Evolutionary conservation across 2,113 vertebrate species (phyloP).

Genomic region (Campylorhamphus procurvoides): DNA sequence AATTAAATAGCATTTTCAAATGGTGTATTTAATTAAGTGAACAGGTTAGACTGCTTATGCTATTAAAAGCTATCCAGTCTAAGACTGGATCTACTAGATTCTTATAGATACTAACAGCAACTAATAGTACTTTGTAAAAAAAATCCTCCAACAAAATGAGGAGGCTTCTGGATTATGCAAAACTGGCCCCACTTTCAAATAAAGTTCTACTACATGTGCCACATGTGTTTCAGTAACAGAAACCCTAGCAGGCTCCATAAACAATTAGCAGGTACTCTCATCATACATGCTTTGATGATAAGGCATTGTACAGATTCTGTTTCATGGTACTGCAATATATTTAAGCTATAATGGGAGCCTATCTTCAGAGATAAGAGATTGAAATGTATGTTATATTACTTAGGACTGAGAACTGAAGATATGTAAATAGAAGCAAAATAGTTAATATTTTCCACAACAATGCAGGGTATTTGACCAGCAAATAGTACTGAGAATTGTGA

Average conservation of each 20-base stretch:
- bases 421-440: not conserved
- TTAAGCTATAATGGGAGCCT: not conserved
- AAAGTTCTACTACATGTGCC: not conserved
- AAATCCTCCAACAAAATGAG: not conserved
- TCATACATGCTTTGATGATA: not conserved
- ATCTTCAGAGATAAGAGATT: not conserved
- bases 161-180: not conserved
- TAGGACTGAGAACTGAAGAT: not conserved
- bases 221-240: not conserved
- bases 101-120: not conserved
- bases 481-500: fast-evolving
- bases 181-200: not conserved
- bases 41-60: not conserved
- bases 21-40: not conserved
- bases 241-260: not conserved
- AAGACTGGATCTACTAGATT: not conserved
- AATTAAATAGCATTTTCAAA: not conserved
- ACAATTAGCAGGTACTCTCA: not conserved
- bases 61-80: not conserved
- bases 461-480: not conserved
- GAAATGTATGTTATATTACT: not conserved
- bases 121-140: not conserved
- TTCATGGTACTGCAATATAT: not conserved
- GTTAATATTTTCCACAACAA: not conserved
- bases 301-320: not conserved